Evolutionary conservation across 2,113 vertebrate species (phyloP).

Genomic region (Pachyramphus minor): DNA sequence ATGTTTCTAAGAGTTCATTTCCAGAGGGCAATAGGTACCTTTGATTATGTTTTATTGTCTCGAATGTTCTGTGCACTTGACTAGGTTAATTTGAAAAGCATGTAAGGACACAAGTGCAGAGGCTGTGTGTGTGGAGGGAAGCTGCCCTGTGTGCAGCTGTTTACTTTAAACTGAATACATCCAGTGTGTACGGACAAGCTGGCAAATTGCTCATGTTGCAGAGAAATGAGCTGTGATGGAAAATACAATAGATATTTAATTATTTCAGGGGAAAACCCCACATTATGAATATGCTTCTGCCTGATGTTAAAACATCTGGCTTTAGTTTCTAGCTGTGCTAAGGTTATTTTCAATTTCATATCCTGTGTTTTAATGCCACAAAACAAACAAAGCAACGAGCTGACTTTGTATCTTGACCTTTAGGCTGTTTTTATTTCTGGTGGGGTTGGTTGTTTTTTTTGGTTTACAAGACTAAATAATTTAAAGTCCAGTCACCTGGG

Average conservation of each 20-base stretch:
- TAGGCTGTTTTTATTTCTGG: neutral
- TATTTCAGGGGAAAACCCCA: neutral
- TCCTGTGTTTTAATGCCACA: constrained; percentile 25
- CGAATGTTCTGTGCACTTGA: neutral
- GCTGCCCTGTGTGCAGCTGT: neutral
- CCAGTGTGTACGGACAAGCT: neutral
- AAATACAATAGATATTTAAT: neutral
- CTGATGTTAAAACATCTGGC: neutral
- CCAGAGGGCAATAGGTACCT: neutral
- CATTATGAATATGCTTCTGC: neutral
- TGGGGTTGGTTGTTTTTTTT: neutral
- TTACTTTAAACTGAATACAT: neutral
- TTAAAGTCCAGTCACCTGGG: neutral
- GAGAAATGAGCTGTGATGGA: constrained; percentile 12
- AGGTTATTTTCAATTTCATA: neutral
- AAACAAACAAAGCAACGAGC: neutral
- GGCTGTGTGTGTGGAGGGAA: neutral
- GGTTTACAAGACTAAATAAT: neutral
- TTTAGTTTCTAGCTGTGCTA: neutral
- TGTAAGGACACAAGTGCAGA: neutral
- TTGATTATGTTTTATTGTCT: neutral
- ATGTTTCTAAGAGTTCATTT: neutral
- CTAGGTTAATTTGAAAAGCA: neutral
- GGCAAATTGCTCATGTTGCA: neutral
- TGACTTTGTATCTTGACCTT: constrained; percentile 3